Base-by-base conservation (phyloP, 2,888 invertebrate species). In the Spodoptera exigua region DNA sequence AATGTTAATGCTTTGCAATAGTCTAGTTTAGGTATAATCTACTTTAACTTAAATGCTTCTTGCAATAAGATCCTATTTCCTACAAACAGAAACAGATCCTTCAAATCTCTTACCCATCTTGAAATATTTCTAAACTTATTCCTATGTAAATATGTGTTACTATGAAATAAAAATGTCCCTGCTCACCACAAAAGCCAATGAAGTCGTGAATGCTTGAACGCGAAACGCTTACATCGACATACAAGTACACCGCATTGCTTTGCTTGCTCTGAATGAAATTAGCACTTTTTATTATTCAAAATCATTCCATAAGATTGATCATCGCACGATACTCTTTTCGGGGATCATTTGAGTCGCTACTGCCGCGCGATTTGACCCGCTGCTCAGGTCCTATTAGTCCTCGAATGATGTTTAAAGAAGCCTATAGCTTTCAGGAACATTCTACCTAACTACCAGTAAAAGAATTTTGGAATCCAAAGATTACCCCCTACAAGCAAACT, bases 231-330 rank as follows among this genome's bases (percentile, higher is more conserved):
- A 48, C 77, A 69, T 80, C 75, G 66, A 60, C 68, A 79, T 76
- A n/a, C n/a, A 79, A 80, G 70, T 70, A 80, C 87, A 88, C 84
- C 63, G 85, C 89, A 88, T 89, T 76, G 90, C 91, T 88, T 89
- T 74, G 89, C 87, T 89, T 89, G 82, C 74, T 72, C 66, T 66
- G 61, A 65, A 61, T 62, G 56, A 66, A 61, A 69, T 21, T 36
- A 54, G 54, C 67, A 74, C 65, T 53, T 53, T 55, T 39, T 45
- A 60, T 46, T 41, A 64, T 55, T 63, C 52, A 69, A 54, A 35
- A 67, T 51, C 48, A 47, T 60, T 18, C 48, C 54, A 54, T 9
- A 55, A 55, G 59, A 40, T 56, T 48, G 11, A 60, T 63, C 49
- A 60, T 60, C 39, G 48, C 54, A 40, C 52, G 41, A 54, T 66